Percentiles rank a stretch among this genome's conserved stretches.
phyloP scores from a whole-genome alignment of 2,113 vertebrate genomes.

The Caretta caretta region DNA sequence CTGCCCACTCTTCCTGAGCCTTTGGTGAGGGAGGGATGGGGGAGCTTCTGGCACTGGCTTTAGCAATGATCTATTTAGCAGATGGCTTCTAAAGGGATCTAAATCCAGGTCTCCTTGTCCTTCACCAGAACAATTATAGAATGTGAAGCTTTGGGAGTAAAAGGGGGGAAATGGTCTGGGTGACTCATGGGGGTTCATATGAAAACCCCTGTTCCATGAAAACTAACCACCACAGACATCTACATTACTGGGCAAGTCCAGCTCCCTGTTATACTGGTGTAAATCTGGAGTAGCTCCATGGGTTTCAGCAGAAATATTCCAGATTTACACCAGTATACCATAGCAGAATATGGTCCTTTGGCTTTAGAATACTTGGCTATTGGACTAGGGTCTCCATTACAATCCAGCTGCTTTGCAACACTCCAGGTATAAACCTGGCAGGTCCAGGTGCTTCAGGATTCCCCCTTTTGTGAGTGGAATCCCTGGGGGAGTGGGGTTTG shows the following conservation, averaged over 20 bases:
- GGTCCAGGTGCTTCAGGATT: neutral
- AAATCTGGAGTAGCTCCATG: neutral
- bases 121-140: neutral
- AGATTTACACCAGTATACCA: neutral
- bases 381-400: neutral
- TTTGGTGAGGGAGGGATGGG: neutral
- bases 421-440: neutral
- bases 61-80: neutral
- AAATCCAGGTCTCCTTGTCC: neutral
- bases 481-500: neutral
- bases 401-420: neutral
- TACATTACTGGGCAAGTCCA: neutral
- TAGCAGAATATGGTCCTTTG: rapidly evolving
- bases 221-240: neutral
- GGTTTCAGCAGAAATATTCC: neutral
- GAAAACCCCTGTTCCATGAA: neutral
- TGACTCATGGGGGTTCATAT: neutral
- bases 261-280: neutral
- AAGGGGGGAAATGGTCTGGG: neutral
- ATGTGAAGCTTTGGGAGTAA: neutral
- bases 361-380: neutral
- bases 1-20: neutral
- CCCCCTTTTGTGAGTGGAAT: neutral
- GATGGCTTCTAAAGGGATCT: neutral
- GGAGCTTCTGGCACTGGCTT: neutral